Conservation (phyloP, 1,140 invertebrate genomes). For the Rhopalosiphum padi region DNA sequence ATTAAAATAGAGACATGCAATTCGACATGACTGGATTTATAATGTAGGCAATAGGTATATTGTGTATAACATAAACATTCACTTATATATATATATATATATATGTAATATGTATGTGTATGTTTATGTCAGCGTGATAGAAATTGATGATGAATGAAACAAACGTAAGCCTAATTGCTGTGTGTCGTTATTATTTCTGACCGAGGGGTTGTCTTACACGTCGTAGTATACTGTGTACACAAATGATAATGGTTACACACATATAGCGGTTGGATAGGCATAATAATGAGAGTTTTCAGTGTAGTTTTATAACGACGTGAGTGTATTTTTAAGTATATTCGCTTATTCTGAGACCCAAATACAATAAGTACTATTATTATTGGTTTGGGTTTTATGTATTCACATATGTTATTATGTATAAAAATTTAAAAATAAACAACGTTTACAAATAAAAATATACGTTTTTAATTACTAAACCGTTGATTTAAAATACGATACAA, state of each 20-base stretch:
- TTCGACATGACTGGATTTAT: slow-evolving; percentile 4
- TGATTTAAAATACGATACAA: not conserved
- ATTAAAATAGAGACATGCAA: not conserved
- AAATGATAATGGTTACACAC: not conserved
- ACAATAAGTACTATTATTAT: not conserved
- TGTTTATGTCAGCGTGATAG: not conserved
- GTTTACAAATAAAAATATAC: not conserved
- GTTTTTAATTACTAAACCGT: not conserved
- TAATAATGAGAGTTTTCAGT: not conserved
- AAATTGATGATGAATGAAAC: slow-evolving; percentile 4
- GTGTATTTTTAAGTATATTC: slow-evolving; percentile 8
- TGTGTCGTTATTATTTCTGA: slow-evolving; percentile 1
- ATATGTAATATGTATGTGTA: not conserved
- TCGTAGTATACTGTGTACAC: not conserved
- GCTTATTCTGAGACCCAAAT: not conserved
- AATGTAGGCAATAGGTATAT: not conserved
- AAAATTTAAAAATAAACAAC: not conserved
- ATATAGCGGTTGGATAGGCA: not conserved
- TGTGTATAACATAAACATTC: not conserved
- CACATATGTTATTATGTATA: not conserved
- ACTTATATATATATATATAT: not conserved
- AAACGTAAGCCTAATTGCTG: not conserved
- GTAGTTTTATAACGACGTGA: not conserved
- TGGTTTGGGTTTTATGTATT: not conserved
- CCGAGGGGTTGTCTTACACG: not conserved